Conservation (phyloP, 92 coral and sea anemone species). For the Epizoanthus scotinus region DNA sequence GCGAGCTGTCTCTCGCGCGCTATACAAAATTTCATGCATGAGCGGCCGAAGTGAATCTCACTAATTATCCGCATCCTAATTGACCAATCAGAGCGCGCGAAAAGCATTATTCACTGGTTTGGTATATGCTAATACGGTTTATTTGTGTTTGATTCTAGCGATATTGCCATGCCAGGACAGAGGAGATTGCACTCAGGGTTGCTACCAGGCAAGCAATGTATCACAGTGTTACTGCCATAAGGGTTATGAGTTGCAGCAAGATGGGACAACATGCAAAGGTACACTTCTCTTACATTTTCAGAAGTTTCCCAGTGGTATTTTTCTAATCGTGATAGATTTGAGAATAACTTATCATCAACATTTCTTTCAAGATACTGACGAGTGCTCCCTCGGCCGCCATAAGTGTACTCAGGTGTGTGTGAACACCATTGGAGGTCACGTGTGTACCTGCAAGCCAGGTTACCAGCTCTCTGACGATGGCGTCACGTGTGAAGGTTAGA, state of each 20-base stretch:
- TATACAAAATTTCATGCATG: too few relatives aligned
- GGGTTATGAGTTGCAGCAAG: constrained; percentile 46
- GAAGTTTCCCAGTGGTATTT: too few relatives aligned
- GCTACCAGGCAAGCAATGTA: constrained; percentile 37
- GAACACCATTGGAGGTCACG: constrained; percentile 50
- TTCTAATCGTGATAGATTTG: too few relatives aligned
- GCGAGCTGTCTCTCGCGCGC: too few relatives aligned
- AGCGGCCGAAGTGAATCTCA: too few relatives aligned
- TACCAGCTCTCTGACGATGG: constrained; percentile 46
- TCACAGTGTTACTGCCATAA: constrained; percentile 55
- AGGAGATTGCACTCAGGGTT: constrained; percentile 52
- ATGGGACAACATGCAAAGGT: constrained; percentile 51
- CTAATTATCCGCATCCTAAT: too few relatives aligned
- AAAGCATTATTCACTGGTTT: too few relatives aligned
- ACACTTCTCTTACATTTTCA: background rate
- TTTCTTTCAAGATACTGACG: constrained; percentile 49
- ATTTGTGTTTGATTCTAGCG: background rate
- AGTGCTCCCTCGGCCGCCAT: constrained; percentile 51
- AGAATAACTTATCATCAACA: background rate
- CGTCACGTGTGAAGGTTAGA: constrained; percentile 55
- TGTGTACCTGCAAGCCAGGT: constrained; percentile 53
- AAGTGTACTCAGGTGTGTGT: constrained; percentile 47
- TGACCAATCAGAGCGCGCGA: too few relatives aligned
- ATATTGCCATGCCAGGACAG: background rate
- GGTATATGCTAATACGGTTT: too few relatives aligned